Evolutionary conservation across 2,888 invertebrate species (phyloP).

Genomic region (Tetranychus piercei): DNA sequence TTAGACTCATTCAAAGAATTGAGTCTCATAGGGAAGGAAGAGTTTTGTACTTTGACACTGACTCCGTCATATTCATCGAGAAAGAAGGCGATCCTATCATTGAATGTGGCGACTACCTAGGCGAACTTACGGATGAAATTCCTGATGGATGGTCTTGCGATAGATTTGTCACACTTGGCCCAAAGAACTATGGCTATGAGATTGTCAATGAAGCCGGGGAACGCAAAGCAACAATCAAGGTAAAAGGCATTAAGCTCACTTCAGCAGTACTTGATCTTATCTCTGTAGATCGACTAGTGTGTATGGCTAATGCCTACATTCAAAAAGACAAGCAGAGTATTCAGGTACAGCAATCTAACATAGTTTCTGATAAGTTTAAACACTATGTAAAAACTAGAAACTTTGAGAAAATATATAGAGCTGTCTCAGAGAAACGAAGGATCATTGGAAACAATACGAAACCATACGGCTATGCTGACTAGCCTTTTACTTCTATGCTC

Average conservation of each 20-base stretch:
- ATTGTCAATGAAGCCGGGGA: background rate
- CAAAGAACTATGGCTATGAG: slow-evolving; percentile 11
- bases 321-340: background rate
- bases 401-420: slow-evolving; percentile 12
- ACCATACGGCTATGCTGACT: slow-evolving; percentile 9
- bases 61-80: slow-evolving; percentile 30
- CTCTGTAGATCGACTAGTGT: background rate
- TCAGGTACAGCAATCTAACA: slow-evolving; percentile 11
- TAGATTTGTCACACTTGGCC: background rate
- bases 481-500: no score
- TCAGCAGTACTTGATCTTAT: no score
- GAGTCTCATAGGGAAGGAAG: background rate
- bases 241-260: background rate
- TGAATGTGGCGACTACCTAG: slow-evolving; percentile 29
- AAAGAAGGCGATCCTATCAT: background rate
- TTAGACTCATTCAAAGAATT: slow-evolving; percentile 5
- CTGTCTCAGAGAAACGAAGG: slow-evolving; percentile 14
- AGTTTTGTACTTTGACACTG: slow-evolving; percentile 31
- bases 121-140: slow-evolving; percentile 32
- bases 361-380: background rate
- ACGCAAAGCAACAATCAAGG: background rate
- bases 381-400: slow-evolving; percentile 13
- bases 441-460: no score
- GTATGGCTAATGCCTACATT: background rate
- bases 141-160: background rate